These are phyloP conservation scores for Oreochromis tanganicae DNA, from an alignment of 2,113 vertebrate species.

Conservation along the genomic window DNA sequence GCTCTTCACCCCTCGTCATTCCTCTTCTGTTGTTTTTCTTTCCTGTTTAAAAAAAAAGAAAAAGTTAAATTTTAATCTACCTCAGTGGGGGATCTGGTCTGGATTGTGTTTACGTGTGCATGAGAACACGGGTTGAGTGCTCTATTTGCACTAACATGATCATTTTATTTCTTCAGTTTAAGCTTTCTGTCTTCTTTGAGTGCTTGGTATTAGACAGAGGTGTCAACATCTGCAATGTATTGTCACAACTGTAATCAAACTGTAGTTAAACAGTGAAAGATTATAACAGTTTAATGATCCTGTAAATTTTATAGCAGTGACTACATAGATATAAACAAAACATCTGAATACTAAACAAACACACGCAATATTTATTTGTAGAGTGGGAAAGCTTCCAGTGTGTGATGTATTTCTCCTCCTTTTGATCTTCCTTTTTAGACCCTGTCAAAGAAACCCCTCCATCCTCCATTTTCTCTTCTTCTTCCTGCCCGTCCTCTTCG, in stretches of 20 bases:
- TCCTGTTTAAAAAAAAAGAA: neutral
- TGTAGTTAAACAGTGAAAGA: neutral
- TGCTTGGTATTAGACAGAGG: neutral
- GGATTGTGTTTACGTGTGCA: slow-evolving; percentile 20
- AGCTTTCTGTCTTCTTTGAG: neutral
- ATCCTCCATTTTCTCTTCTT: slow-evolving; percentile 10
- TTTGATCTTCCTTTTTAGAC: slow-evolving; percentile 55
- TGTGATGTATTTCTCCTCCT: neutral
- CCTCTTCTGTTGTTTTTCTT: neutral
- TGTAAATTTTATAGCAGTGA: neutral
- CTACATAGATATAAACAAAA: neutral
- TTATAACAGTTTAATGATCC: neutral
- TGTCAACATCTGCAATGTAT: neutral
- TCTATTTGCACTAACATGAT: neutral
- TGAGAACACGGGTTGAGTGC: neutral
- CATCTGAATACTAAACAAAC: neutral
- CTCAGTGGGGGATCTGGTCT: slow-evolving; percentile 44
- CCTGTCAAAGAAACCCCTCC: slow-evolving; percentile 68
- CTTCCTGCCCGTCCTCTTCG: slow-evolving; percentile 60
- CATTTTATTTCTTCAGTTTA: neutral
- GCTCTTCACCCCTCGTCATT: neutral
- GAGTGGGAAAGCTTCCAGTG: neutral
- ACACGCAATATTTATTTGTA: neutral
- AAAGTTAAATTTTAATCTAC: slow-evolving; percentile 49
- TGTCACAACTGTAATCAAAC: neutral